Evolutionary conservation across 2,797 vertebrate species (phyloP).

Genomic region (Bradypodion ventrale): DNA sequence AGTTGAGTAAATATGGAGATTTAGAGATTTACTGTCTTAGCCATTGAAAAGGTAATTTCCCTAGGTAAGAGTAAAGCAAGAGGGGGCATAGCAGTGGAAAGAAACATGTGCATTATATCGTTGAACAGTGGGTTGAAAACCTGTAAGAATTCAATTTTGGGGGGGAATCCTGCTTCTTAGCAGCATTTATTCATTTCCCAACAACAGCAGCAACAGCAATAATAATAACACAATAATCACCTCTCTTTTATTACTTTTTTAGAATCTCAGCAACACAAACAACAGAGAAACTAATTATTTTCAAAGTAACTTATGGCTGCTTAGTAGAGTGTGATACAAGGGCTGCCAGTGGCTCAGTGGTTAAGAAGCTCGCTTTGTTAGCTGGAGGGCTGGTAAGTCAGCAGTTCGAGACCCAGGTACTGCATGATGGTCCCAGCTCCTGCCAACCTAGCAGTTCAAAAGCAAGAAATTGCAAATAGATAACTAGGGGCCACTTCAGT

Average conservation of each 20-base stretch:
- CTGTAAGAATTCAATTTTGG: conserved; percentile 63
- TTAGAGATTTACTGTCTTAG: conserved; percentile 74
- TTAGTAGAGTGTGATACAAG: too few relatives aligned
- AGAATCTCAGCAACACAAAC: background rate
- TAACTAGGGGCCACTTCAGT: too few relatives aligned
- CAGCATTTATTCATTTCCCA: conserved; percentile 3
- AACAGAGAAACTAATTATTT: background rate
- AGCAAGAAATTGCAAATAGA: too few relatives aligned
- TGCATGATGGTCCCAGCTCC: too few relatives aligned
- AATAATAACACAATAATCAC: background rate
- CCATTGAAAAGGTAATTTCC: conserved; percentile 74
- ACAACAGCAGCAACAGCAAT: background rate
- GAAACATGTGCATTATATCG: conserved; percentile 46
- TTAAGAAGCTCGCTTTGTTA: too few relatives aligned
- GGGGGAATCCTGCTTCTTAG: conserved; percentile 27
- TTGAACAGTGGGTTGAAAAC: conserved; percentile 60
- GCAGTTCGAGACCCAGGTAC: too few relatives aligned
- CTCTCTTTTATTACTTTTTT: background rate
- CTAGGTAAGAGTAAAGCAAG: conserved; percentile 61
- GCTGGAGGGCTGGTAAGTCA: too few relatives aligned
- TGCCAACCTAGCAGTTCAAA: too few relatives aligned
- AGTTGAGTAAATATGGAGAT: conserved; percentile 76
- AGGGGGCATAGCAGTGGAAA: conserved; percentile 60
- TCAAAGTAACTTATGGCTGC: too few relatives aligned
- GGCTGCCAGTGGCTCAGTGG: too few relatives aligned